These are phyloP conservation scores for Psephotus haematonotus DNA, from an alignment of 2,113 vertebrate species.

Conservation along the genomic window DNA sequence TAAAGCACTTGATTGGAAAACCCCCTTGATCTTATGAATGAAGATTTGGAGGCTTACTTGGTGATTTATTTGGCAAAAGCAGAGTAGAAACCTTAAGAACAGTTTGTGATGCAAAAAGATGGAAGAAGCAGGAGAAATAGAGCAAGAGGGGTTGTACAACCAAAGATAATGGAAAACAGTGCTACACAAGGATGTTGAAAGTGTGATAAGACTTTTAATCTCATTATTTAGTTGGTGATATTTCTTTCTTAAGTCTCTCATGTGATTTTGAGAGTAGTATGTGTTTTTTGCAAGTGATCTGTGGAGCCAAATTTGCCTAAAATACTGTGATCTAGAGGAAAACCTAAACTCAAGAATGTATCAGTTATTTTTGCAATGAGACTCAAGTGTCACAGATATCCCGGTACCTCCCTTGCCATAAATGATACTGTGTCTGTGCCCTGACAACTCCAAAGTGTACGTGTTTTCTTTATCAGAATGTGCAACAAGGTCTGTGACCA, in stretches of 20 bases:
- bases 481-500: background rate
- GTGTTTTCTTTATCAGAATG: background rate
- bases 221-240: background rate
- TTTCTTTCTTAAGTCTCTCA: background rate
- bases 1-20: background rate
- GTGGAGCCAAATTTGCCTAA: background rate
- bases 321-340: background rate
- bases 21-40: background rate
- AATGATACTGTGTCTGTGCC: background rate
- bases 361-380: background rate
- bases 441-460: rapidly evolving
- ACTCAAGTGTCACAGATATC: background rate
- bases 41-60: background rate
- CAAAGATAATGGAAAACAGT: too few species aligned
- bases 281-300: background rate
- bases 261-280: background rate
- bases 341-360: background rate
- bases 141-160: background rate
- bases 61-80: background rate
- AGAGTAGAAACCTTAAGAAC: background rate
- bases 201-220: background rate
- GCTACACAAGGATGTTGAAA: background rate
- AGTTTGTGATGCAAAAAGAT: background rate
- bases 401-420: background rate
- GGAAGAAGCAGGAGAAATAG: background rate